Evolutionary conservation across 92 coral and sea anemone genomes (phyloP), one percentile per base, ranked within the genome.

Genomic region (Paramuricea clavata): DNA sequence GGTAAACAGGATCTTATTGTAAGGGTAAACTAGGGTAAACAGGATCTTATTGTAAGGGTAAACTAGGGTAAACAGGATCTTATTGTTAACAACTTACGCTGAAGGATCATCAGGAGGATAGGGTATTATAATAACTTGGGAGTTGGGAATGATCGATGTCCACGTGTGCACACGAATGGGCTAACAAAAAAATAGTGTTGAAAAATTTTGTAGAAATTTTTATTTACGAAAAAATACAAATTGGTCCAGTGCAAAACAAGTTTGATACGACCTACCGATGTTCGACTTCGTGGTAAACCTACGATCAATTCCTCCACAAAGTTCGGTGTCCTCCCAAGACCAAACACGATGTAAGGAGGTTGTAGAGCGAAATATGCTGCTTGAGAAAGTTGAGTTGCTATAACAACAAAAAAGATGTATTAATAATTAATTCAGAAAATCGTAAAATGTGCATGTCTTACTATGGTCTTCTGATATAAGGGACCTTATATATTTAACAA

Each of bases 331-430:
- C 94, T 87, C 49, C 99, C 99, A 59, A 96, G 91, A 11, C 99
- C 99, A 90, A 96, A 96, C 74, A 93, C 91, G 27, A 86, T 88
- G 87, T 91, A 96, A 7, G 99, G 99, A 35, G 94, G 92, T 74
- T 96, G 99, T 5, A 96, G 94, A 27, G 99, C 98, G 72, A 89
- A 96, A 89, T 96, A 95, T n/a, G 95, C 90, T 19, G 99, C 93
- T 90, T 96, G 99, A 26, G 98, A 93, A 52, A 96, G 90, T 79
- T 96, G 99, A 27, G 93, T 95, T 69, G 98, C 99, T 96, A 74
- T 2, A 62, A 62, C 62, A 42, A 44, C 52, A 69, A 26, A 72
- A 27, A 57, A n/a, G 28, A 23, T 57, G 17, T 57, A 10, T 39
- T 39, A 4, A 39, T n/a, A n/a, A n/a, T n/a, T n/a, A n/a, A 13